phyloP scores from a whole-genome alignment of 2,113 vertebrate species.

The Circaetus gallicus region DNA sequence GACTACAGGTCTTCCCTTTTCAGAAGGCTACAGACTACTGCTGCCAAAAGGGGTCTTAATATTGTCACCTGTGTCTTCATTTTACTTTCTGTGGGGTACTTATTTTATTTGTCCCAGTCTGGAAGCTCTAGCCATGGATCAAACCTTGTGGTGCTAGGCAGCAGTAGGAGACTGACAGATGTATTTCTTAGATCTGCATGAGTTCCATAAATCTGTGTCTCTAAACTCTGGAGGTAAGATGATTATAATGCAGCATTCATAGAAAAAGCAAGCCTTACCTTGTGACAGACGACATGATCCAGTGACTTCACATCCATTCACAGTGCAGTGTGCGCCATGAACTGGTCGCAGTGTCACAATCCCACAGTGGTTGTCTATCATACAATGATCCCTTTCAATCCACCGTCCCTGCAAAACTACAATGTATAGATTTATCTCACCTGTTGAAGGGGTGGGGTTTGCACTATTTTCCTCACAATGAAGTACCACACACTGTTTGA shows the following conservation, averaged over 20 bases:
- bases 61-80: background rate
- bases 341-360: constrained; percentile 82
- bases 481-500: background rate
- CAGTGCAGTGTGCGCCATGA: constrained; percentile 77
- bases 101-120: background rate
- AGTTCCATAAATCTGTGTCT: background rate
- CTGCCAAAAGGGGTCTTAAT: background rate
- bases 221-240: background rate
- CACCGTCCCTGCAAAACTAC: constrained; percentile 84
- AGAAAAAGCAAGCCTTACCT: constrained; percentile 70
- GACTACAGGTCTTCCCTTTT: background rate
- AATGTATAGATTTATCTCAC: background rate
- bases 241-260: background rate
- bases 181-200: background rate
- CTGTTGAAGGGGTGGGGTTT: background rate
- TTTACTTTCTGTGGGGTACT: background rate
- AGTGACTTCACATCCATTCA: constrained; percentile 85
- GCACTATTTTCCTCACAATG: background rate
- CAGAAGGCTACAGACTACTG: background rate
- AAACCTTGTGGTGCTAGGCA: background rate
- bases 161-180: background rate
- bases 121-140: background rate
- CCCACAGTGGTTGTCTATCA: constrained; percentile 84
- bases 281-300: constrained; percentile 88
- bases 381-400: constrained; percentile 81